phyloP scores from a whole-genome alignment of 2,888 invertebrate genomes.

The Xestobium rufovillosum region DNA sequence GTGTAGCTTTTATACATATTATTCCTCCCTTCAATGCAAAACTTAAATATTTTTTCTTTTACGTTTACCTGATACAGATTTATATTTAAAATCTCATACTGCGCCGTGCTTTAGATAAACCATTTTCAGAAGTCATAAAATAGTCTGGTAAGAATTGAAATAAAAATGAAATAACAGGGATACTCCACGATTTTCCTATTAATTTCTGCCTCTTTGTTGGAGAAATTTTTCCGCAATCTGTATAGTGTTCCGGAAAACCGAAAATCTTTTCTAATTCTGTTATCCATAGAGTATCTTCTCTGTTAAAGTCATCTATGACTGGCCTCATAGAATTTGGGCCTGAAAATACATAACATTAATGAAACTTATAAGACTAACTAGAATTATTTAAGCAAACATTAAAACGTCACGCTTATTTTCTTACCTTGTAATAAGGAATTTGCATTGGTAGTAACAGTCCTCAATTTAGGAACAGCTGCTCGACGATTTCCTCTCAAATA shows the following conservation, averaged over 20 bases:
- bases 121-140: too few species aligned
- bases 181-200: background rate
- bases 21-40: too few species aligned
- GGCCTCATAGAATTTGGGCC: background rate
- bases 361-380: too few species aligned
- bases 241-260: constrained; percentile 1
- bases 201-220: background rate
- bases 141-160: background rate
- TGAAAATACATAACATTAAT: too few species aligned
- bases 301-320: background rate
- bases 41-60: too few species aligned
- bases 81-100: too few species aligned
- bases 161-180: background rate
- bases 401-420: too few species aligned
- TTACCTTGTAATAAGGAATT: constrained; percentile 1
- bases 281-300: constrained; percentile 1
- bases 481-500: background rate
- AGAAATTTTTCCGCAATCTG: background rate
- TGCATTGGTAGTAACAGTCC: background rate
- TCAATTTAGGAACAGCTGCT: background rate
- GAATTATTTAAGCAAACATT: too few species aligned
- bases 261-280: constrained; percentile 1
- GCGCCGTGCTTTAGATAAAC: too few species aligned
- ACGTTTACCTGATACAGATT: too few species aligned
- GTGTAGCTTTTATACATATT: too few species aligned